Base-by-base conservation (phyloP, 2,888 invertebrate genomes). In the Cosmopolites sordidus region DNA sequence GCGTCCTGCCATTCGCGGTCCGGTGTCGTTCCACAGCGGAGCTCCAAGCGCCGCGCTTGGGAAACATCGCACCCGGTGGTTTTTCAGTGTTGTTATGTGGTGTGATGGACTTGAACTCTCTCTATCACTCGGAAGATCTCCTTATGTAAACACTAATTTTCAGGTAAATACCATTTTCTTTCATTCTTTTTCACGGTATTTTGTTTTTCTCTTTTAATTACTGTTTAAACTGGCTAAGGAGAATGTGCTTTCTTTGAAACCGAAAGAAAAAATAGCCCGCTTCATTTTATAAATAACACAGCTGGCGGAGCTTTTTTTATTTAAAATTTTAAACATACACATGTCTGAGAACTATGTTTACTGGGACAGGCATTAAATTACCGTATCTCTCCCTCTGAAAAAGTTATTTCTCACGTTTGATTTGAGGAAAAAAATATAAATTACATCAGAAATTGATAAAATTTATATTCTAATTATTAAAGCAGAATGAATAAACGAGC, bases 11-110 rank as follows among this genome's bases (percentile, higher is more conserved):
- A 53, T 52, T 56, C 56, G 56, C 41, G 56, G 37, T 56, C 38
- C 38, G 50, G 53, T 38, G 16, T 18, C 40, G 53, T 43, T 50
- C 30, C 43, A 39, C 17, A 43, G 14, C 29, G 56, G 45, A 48
- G 40, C 40, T 43, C 48, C 29, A 39, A 39, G 18, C 33, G 37
- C 9, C 47, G 53, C 41, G 56, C 44, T 33, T 11, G 48, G 39
- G 48, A 56, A 52, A 45, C 22, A 51, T 48, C 48, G 44, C 42
- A 43, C 42, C 40, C 37, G 42, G 52, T 52, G 56, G 18, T 44
- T 53, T 53, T 56, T 39, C 45, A 50, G 49, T 49, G 49, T 50
- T 52, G 50, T 56, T 49, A 50, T 53, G 56, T 53, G 49, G 33
- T 12, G 11, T 51, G 51, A 44, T 53, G 40, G 43, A 56, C 49